Evolutionary conservation across 35 echinoderm and acorn worm genomes (phyloP).

Genomic region (Ptychodera flava): DNA sequence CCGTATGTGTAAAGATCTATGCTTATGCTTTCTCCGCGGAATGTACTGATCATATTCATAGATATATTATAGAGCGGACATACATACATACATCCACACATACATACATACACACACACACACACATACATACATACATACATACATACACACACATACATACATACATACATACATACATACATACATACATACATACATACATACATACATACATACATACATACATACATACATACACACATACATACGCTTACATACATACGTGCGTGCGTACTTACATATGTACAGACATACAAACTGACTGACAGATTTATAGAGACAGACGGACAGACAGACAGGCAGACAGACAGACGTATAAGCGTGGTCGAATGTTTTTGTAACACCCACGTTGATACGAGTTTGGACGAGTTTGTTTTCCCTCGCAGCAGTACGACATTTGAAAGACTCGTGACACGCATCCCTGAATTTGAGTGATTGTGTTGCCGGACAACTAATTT

Average conservation of each 20-base stretch:
- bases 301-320: background rate
- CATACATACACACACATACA: background rate
- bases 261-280: background rate
- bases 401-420: no score
- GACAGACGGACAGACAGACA: background rate
- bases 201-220: constrained; percentile 2
- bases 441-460: no score
- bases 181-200: background rate
- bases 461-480: no score
- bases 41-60: no score
- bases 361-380: no score
- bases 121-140: background rate
- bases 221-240: constrained; percentile 2
- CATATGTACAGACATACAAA: background rate
- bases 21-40: no score
- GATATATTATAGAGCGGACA: no score
- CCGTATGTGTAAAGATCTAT: no score
- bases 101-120: background rate
- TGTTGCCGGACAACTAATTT: no score
- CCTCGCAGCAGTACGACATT: no score
- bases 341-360: background rate
- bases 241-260: background rate
- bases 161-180: constrained; percentile 2
- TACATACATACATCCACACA: background rate
- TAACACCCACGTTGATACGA: no score